These are phyloP conservation scores for Diacarnus erythraeanus DNA, from an alignment of 37 sponge, comb jelly and placozoan genomes.

Conservation along the genomic window DNA sequence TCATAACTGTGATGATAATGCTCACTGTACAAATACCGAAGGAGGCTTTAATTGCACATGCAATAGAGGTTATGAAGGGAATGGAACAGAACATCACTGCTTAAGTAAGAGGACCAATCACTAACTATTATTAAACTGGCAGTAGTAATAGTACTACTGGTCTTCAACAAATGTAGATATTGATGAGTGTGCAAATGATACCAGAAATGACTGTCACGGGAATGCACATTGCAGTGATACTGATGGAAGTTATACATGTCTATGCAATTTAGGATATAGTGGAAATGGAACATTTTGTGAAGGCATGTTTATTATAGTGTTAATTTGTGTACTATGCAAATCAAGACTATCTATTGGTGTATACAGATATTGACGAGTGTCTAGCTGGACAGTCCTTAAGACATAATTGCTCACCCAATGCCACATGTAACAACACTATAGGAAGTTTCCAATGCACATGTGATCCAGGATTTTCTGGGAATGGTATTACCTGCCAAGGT, in stretches of 20 bases:
- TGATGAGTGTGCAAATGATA: constrained; percentile 17
- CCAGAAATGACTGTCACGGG: neutral
- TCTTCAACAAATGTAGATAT: too few relatives aligned
- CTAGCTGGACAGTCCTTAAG: neutral
- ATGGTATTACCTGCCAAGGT: constrained; percentile 14
- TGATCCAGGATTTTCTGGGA: constrained; percentile 20
- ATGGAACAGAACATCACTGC: constrained; percentile 35
- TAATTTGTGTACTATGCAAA: neutral
- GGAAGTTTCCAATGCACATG: constrained; percentile 29
- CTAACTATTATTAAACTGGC: too few relatives aligned
- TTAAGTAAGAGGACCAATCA: neutral
- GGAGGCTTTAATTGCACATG: constrained; percentile 51
- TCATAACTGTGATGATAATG: constrained; percentile 10
- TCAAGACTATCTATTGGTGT: too few relatives aligned
- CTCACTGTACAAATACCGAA: constrained; percentile 36
- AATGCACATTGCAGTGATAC: constrained; percentile 35
- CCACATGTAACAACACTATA: constrained; percentile 15
- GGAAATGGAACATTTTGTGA: constrained; percentile 17
- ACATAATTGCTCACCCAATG: constrained; percentile 4
- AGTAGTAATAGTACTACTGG: too few relatives aligned
- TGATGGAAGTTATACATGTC: constrained; percentile 16
- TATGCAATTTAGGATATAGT: constrained; percentile 18
- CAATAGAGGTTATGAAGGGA: constrained; percentile 30
- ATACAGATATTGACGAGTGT: constrained; percentile 33
- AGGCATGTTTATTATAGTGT: neutral